Percentiles rank a stretch among this genome's conserved stretches.
Conservation (phyloP, 2,888 invertebrate species). For the Ormyrus rosae region DNA sequence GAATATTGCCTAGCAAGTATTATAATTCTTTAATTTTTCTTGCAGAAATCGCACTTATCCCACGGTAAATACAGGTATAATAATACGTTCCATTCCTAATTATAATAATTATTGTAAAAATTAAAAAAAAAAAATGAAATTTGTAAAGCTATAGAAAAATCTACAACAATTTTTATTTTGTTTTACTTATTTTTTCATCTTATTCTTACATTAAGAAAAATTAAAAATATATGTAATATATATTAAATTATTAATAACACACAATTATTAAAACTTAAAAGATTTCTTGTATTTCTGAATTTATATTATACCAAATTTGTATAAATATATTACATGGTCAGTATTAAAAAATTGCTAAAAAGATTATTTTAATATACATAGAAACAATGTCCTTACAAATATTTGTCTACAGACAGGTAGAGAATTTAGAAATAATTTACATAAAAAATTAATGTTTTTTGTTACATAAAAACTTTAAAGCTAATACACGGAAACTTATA, state of each 20-base stretch:
- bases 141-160: slow-evolving; percentile 6
- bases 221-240: neutral
- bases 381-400: too few relatives aligned
- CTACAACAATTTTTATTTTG: neutral
- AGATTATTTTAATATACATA: too few relatives aligned
- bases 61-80: neutral
- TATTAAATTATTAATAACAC: neutral
- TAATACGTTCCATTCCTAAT: neutral
- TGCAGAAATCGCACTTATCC: neutral
- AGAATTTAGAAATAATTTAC: too few relatives aligned
- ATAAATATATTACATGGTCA: too few relatives aligned
- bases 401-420: too few relatives aligned
- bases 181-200: neutral
- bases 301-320: neutral
- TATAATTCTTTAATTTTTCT: too few relatives aligned
- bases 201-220: neutral
- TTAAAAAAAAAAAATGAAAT: slow-evolving; percentile 9
- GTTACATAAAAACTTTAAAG: too few relatives aligned
- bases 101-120: slow-evolving; percentile 21
- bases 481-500: too few relatives aligned
- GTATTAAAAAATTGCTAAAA: too few relatives aligned
- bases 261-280: neutral
- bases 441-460: too few relatives aligned
- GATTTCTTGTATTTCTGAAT: neutral
- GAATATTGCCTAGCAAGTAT: too few relatives aligned